phyloP scores from a whole-genome alignment of 2,113 vertebrate genomes.

The Chionodraco myersi region DNA sequence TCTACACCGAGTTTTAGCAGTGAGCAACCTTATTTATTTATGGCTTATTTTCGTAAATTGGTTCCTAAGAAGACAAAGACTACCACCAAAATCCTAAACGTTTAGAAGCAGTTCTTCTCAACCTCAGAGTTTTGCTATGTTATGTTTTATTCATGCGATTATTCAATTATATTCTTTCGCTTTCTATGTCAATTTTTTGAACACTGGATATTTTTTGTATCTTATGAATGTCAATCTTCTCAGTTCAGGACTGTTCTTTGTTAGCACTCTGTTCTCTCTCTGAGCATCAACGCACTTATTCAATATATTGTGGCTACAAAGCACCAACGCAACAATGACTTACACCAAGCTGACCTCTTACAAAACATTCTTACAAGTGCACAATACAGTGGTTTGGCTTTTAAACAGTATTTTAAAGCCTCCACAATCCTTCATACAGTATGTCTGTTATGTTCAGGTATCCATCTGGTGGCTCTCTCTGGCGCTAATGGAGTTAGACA shows the following conservation, averaged over 20 bases:
- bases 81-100: slow-evolving; percentile 22
- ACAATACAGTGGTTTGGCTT: slow-evolving; percentile 37
- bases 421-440: slow-evolving; percentile 10
- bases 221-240: slow-evolving; percentile 93
- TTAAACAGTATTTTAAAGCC: background rate
- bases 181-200: slow-evolving; percentile 6
- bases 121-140: slow-evolving; percentile 26
- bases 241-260: slow-evolving; percentile 83
- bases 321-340: slow-evolving; percentile 32
- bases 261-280: slow-evolving; percentile 21
- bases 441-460: slow-evolving; percentile 40
- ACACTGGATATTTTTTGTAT: slow-evolving; percentile 39
- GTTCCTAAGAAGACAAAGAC: slow-evolving; percentile 34
- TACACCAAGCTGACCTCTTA: slow-evolving; percentile 44
- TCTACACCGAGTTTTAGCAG: slow-evolving; percentile 93
- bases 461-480: slow-evolving; percentile 37
- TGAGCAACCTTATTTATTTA: slow-evolving; percentile 75
- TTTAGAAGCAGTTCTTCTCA: slow-evolving; percentile 34
- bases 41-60: slow-evolving; percentile 27
- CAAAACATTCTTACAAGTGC: slow-evolving; percentile 41
- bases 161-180: slow-evolving; percentile 1
- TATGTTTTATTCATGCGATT: too few relatives aligned
- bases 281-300: slow-evolving; percentile 17
- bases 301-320: slow-evolving; percentile 23
- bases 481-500: slow-evolving; percentile 17